A percentile compares a stretch with the other conserved stretches of the same genome.
phyloP scores from a whole-genome alignment of 2,888 invertebrate species.

The Tolmerus cingulatus region DNA sequence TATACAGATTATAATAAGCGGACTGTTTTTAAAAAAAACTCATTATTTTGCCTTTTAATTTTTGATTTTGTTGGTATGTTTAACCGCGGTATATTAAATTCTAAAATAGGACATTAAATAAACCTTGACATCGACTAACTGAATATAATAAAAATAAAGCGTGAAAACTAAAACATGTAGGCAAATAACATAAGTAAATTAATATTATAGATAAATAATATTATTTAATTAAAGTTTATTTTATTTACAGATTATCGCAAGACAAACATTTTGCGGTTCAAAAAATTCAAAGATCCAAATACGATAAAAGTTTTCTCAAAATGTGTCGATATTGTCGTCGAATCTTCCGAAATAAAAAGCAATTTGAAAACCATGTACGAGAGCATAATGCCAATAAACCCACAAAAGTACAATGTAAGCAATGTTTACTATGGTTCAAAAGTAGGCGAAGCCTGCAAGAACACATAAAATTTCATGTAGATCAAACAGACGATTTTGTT shows the following conservation, averaged over 20 bases:
- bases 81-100: too few relatives aligned
- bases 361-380: slow-evolving; percentile 25
- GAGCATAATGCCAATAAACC: slow-evolving; percentile 36
- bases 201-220: too few relatives aligned
- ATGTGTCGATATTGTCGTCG: slow-evolving; percentile 32
- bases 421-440: slow-evolving; percentile 41
- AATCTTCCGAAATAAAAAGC: slow-evolving; percentile 32
- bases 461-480: slow-evolving; percentile 40
- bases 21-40: not conserved
- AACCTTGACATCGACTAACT: too few relatives aligned
- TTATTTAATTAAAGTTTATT: not conserved
- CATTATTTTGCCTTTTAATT: not conserved
- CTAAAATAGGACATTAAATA: too few relatives aligned
- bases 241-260: not conserved
- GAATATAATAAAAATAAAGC: too few relatives aligned
- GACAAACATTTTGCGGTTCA: slow-evolving; percentile 16
- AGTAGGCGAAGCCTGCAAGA: slow-evolving; percentile 31
- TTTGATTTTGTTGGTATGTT: too few relatives aligned
- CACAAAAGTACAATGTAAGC: slow-evolving; percentile 39
- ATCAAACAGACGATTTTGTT: slow-evolving; percentile 29
- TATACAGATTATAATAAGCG: too few relatives aligned
- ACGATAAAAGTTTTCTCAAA: slow-evolving; percentile 18
- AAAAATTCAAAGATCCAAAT: slow-evolving; percentile 12
- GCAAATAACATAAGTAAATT: too few relatives aligned
- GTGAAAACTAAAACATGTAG: too few relatives aligned